These are phyloP conservation scores for Cephus rjabovi DNA, from an alignment of 2,888 invertebrate species.

Conservation along the genomic window DNA sequence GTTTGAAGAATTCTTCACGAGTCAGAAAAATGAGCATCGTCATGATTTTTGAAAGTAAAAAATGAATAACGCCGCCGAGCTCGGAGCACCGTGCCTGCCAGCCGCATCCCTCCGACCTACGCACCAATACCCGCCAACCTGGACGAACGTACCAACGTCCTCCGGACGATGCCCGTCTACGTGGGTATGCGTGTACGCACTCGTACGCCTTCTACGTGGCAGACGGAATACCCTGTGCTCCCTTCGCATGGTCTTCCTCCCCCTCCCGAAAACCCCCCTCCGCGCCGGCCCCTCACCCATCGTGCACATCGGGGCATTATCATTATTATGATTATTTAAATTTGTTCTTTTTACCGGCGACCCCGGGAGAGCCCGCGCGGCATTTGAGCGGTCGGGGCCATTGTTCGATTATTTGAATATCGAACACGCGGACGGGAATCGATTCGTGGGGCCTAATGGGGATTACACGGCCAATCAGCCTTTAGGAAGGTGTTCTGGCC, in stretches of 20 bases:
- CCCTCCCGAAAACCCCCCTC: neutral
- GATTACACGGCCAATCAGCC: constrained; percentile 66
- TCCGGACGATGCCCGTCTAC: neutral
- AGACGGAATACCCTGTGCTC: neutral
- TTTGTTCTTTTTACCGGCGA: constrained; percentile 48
- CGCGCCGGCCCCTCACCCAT: neutral
- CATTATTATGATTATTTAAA: constrained; percentile 61
- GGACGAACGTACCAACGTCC: neutral
- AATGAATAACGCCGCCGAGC: constrained; percentile 54
- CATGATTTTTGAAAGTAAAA: constrained; percentile 68
- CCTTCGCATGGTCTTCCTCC: neutral
- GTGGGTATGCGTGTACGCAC: neutral
- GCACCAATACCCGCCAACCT: neutral
- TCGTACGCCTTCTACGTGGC: neutral
- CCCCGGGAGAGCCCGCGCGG: constrained; percentile 36
- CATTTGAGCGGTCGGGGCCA: constrained; percentile 50
- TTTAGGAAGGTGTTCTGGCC: constrained; percentile 40
- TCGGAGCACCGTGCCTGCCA: constrained; percentile 13
- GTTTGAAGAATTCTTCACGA: constrained; percentile 66
- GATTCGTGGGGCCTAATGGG: constrained; percentile 65
- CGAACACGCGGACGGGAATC: constrained; percentile 61
- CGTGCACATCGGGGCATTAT: constrained; percentile 43
- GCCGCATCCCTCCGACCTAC: neutral
- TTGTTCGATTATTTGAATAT: constrained; percentile 66
- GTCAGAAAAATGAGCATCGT: constrained; percentile 67